A percentile compares a stretch with the other conserved stretches of the same genome.
Conservation (phyloP, 2,888 invertebrate genomes). For the Timandra comae region DNA sequence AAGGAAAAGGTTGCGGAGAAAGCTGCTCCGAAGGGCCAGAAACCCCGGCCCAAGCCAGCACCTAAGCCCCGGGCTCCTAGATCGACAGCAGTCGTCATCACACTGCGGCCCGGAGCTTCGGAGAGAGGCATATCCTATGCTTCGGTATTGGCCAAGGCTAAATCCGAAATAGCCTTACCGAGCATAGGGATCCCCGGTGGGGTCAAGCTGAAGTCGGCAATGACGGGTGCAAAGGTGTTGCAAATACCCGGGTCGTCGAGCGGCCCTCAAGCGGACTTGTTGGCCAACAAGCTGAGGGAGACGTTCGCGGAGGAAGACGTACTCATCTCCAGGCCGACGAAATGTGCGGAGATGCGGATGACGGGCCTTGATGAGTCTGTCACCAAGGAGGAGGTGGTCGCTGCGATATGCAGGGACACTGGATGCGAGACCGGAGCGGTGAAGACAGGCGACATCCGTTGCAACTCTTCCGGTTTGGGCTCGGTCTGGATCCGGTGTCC, state of each 20-base stretch:
- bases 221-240: slow-evolving; percentile 16
- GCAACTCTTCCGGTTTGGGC: too few species aligned
- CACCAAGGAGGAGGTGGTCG: background rate
- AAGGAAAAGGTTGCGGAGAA: too few species aligned
- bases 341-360: background rate
- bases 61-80: slow-evolving; percentile 13
- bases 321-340: background rate
- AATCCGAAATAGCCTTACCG: background rate
- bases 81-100: background rate
- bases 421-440: too few species aligned
- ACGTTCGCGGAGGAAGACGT: background rate
- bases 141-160: slow-evolving; percentile 1
- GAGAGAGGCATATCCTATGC: background rate
- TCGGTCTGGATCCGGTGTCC: too few species aligned
- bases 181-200: slow-evolving; percentile 1
- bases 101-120: slow-evolving; percentile 3
- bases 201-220: slow-evolving; percentile 16
- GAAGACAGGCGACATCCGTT: too few species aligned
- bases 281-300: too few species aligned
- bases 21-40: too few species aligned
- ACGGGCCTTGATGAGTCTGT: background rate
- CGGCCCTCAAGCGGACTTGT: too few species aligned
- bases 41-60: too few species aligned
- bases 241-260: too few species aligned
- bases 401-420: too few species aligned